Evolutionary conservation across 2,888 invertebrate species (phyloP).

Genomic region (Hypselothyrea guttata): DNA sequence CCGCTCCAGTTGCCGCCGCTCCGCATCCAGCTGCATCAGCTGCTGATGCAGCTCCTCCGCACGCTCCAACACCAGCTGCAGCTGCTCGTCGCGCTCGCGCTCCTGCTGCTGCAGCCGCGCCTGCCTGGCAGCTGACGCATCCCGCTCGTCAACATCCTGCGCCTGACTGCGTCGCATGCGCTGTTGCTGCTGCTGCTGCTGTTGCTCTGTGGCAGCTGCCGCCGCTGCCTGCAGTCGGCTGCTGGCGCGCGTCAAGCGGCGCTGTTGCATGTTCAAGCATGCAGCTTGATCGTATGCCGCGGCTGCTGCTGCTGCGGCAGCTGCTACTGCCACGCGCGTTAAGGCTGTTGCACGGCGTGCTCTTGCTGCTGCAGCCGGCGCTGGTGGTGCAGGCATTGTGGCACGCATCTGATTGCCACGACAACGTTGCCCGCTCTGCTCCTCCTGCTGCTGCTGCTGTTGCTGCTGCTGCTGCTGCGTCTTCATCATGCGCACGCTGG

Average conservation of each 20-base stretch:
- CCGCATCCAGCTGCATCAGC: too few relatives aligned
- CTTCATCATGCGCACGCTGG: conserved; percentile 50
- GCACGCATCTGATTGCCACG: conserved; percentile 44
- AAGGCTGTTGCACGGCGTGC: too few relatives aligned
- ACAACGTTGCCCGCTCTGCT: conserved; percentile 9
- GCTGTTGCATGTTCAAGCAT: too few relatives aligned
- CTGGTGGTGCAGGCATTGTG: conserved; percentile 50
- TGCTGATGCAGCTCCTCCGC: neutral
- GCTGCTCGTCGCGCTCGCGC: neutral
- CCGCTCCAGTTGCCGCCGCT: neutral
- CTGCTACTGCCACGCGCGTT: too few relatives aligned
- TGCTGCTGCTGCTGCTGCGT: conserved; percentile 6
- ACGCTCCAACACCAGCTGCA: too few relatives aligned
- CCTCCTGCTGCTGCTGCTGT: neutral
- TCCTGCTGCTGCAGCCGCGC: neutral
- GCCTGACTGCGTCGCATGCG: conserved; percentile 5
- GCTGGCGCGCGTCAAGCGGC: conserved; percentile 48
- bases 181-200: neutral
- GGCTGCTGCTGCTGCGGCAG: too few relatives aligned
- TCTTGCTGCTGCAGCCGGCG: neutral
- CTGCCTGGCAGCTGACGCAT: neutral
- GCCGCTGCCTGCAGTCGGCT: conserved; percentile 10
- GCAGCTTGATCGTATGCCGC: too few relatives aligned
- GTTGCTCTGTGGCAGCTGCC: neutral
- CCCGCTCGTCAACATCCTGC: too few relatives aligned